phyloP scores from a whole-genome alignment of 2,797 vertebrate species.

The Rhabdophis nuchalis region DNA sequence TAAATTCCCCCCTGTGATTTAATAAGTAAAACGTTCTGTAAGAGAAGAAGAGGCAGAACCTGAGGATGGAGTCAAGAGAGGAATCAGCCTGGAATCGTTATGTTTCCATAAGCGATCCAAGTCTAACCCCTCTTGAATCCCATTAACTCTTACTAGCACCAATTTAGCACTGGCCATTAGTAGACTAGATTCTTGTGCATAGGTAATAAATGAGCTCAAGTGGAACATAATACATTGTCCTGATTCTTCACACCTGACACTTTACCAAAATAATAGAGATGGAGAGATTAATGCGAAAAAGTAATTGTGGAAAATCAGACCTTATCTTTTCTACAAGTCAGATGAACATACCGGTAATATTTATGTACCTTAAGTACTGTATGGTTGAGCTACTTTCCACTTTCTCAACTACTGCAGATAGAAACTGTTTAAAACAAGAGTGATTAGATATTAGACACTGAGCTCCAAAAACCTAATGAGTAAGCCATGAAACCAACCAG shows the following conservation, averaged over 20 bases:
- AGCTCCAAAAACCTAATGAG: neutral
- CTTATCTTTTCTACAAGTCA: neutral
- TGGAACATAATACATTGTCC: neutral
- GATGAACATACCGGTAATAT: neutral
- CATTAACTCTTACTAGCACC: neutral
- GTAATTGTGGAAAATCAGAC: neutral
- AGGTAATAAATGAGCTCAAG: neutral
- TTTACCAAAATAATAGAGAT: neutral
- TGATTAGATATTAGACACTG: neutral
- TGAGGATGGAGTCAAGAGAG: neutral
- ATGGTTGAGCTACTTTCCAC: neutral
- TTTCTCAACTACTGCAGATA: neutral
- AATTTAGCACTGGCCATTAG: neutral
- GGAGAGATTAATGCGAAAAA: neutral
- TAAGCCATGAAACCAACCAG: neutral
- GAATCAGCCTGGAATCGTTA: neutral
- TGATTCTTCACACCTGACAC: neutral
- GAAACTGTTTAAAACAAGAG: neutral
- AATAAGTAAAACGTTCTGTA: neutral
- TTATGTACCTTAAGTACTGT: neutral
- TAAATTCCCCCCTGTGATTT: neutral
- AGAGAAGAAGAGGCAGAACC: neutral
- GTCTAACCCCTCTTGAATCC: neutral
- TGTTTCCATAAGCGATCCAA: neutral
- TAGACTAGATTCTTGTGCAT: neutral